A percentile compares a stretch with the other conserved stretches of the same genome.
phyloP scores from a whole-genome alignment of 2,888 invertebrate species.

The Mythimna albipuncta region DNA sequence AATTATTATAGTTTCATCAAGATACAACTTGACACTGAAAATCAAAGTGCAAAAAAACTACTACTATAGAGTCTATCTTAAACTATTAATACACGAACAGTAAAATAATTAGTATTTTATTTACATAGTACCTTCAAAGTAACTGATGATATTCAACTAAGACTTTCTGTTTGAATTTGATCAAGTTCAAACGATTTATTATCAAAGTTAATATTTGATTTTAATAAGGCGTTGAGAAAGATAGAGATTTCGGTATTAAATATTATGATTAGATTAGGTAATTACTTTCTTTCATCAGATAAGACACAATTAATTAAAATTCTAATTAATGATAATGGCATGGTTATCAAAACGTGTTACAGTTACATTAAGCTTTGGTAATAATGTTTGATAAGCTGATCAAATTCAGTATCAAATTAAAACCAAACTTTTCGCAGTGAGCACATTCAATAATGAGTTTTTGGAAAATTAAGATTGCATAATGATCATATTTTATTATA shows the following conservation, averaged over 20 bases:
- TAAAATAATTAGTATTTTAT: constrained; percentile 25
- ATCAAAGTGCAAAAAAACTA: too few species aligned
- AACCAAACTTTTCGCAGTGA: not conserved
- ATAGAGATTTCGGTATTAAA: constrained; percentile 14
- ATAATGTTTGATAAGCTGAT: not conserved
- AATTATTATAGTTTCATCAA: too few species aligned
- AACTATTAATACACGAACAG: not conserved
- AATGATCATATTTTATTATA: not conserved
- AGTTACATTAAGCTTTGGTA: constrained; percentile 18
- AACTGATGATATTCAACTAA: constrained; percentile 6
- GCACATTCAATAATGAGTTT: not conserved
- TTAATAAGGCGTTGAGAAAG: constrained; percentile 15
- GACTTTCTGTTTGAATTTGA: constrained; percentile 29
- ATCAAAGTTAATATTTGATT: constrained; percentile 50
- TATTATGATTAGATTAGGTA: constrained; percentile 32
- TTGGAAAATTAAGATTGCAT: not conserved
- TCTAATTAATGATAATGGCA: constrained; percentile 10
- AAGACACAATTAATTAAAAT: constrained; percentile 28
- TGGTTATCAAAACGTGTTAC: constrained; percentile 3
- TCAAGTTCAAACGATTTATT: constrained; percentile 27
- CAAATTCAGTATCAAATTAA: constrained; percentile 1
- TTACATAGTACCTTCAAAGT: constrained; percentile 7
- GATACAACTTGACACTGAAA: too few species aligned
- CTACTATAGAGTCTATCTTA: too few species aligned
- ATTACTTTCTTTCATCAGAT: constrained; percentile 30